Evolutionary conservation across 2,113 vertebrate species (phyloP), one percentile per base, ranked within the genome.

Genomic region (Brachyistius frenatus): DNA sequence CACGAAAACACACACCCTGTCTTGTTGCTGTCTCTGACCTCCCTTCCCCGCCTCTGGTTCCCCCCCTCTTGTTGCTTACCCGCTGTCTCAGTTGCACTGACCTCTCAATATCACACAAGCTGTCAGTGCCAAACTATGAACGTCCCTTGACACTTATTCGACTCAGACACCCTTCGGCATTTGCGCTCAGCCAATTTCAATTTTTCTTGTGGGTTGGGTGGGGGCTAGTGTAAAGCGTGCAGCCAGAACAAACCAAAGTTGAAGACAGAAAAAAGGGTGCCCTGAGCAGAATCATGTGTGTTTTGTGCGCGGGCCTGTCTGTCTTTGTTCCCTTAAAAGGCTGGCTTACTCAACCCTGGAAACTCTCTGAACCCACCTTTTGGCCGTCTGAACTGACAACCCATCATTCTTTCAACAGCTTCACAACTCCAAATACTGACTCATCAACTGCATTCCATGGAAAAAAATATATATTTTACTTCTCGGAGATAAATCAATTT

Each of bases 41-140:
- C 53, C 36, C 37, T 44, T 31, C 5, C n/a, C 50, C 66, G 46
- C 14, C 46, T 54, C 47, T 66, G 3, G 5, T 50, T 71, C 55
- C 13, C 65, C 75, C 53, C 16, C 15, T 62, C 65, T 68, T 72
- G 11, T 68, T 72, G 11, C 65, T 78, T 52, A 54, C 61, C 67
- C 23, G 14, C 78, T 73, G 53, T 81, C 68, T 80, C 63, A 55
- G 81, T 80, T 71, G 62, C 76, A 66, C 66, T 86, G 82, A 91
- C 89, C 84, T 86, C 89, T 89, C 83, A 83, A 80, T 89, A 92
- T 88, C 86, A 88, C 77, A 80, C 75, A 76, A 66, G 83, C 86
- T 87, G 83, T 91, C 88, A 87, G 65, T 86, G 73, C 72, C 86
- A 80, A 83, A 90, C 79, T 80, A 78, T 78, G 66, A 81, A 82